Conservation (phyloP, 2,113 vertebrate genomes). For the Planiliza haematocheilus region DNA sequence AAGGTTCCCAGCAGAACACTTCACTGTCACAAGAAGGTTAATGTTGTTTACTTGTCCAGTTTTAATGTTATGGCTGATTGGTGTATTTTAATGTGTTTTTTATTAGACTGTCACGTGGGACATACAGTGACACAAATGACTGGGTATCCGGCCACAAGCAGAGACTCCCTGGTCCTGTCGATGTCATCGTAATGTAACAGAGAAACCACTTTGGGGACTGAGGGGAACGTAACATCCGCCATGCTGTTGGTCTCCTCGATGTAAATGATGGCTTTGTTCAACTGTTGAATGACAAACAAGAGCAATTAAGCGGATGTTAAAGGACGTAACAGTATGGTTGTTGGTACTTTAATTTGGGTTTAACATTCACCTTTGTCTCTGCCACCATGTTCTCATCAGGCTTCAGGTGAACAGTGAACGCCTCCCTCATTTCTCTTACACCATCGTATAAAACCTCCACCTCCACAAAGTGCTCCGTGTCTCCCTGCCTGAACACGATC, state of each 20-base stretch:
- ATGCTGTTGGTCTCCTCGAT: slow-evolving; percentile 94
- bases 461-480: slow-evolving; percentile 88
- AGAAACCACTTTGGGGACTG: slow-evolving; percentile 90
- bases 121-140: slow-evolving; percentile 94
- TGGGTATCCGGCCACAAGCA: slow-evolving; percentile 90
- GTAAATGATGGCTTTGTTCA: slow-evolving; percentile 92
- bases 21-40: no score
- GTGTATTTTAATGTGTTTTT: not conserved
- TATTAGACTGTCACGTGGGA: slow-evolving; percentile 39
- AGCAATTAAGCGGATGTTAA: slow-evolving; percentile 10
- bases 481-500: slow-evolving; percentile 91
- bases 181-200: slow-evolving; percentile 91
- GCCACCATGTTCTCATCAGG: slow-evolving; percentile 97
- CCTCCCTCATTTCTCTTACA: slow-evolving; percentile 93
- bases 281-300: slow-evolving; percentile 78
- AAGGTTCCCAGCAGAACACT: no score
- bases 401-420: slow-evolving; percentile 94
- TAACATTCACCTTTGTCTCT: slow-evolving; percentile 90
- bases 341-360: slow-evolving; percentile 2
- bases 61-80: no score
- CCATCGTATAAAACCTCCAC: slow-evolving; percentile 92
- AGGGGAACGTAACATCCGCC: slow-evolving; percentile 97
- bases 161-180: slow-evolving; percentile 71
- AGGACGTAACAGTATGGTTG: not conserved
- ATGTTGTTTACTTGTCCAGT: no score